phyloP scores from a whole-genome alignment of 2,797 vertebrate genomes.

The Cryptoprocta ferox region DNA sequence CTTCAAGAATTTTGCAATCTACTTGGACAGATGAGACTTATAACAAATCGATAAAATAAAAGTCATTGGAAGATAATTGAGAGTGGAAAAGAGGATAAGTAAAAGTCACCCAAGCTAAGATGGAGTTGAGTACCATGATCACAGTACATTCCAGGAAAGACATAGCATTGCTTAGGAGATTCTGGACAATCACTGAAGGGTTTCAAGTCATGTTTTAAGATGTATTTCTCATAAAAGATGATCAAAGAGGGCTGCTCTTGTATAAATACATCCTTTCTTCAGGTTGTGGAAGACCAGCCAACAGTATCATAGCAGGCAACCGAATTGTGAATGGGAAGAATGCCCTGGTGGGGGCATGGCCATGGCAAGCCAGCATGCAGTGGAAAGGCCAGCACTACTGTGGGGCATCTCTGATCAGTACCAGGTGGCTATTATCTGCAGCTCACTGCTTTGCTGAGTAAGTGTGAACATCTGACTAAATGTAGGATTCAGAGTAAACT shows the following conservation, averaged over 20 bases:
- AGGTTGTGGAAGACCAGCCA: conserved; percentile 64
- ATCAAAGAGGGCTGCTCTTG: neutral
- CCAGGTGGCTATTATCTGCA: conserved; percentile 89
- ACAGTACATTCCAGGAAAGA: neutral
- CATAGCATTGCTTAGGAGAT: neutral
- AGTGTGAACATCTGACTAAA: neutral
- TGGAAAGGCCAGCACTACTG: conserved; percentile 86
- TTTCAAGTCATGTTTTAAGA: neutral
- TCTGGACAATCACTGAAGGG: neutral
- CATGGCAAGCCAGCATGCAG: conserved; percentile 91
- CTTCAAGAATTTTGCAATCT: neutral
- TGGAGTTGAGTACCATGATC: neutral
- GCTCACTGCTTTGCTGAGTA: conserved; percentile 91
- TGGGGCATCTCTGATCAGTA: conserved; percentile 89
- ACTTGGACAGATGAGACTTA: neutral
- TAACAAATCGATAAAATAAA: neutral
- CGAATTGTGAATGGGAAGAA: conserved; percentile 89
- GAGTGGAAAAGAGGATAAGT: neutral
- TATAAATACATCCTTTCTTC: conserved; percentile 38
- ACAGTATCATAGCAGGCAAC: conserved; percentile 50
- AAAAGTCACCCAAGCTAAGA: neutral
- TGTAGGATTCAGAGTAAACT: neutral
- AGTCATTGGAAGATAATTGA: neutral
- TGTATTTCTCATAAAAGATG: neutral
- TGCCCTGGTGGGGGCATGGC: conserved; percentile 86